Conservation (phyloP, 2,888 invertebrate species). For the Criorhina ranunculi region DNA sequence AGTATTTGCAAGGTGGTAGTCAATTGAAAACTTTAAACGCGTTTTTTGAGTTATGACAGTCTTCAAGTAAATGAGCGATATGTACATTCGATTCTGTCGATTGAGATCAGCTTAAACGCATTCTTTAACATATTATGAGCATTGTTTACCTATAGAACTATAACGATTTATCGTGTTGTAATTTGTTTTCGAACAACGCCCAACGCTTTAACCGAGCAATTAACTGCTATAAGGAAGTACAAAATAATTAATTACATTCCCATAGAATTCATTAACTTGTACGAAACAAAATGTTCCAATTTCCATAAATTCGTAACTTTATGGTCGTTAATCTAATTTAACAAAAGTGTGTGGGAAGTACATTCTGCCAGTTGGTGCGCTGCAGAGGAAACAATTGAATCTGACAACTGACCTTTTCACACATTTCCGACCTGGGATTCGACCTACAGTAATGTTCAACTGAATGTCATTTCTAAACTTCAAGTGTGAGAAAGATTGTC, state of each 20-base stretch:
- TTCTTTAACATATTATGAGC: background rate
- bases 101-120: background rate
- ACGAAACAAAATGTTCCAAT: conserved; percentile 18
- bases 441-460: background rate
- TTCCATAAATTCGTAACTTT: conserved; percentile 27
- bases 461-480: conserved; percentile 29
- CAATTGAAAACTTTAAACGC: too few relatives aligned
- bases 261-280: conserved; percentile 13
- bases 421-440: conserved; percentile 57
- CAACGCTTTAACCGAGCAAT: background rate
- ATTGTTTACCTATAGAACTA: background rate
- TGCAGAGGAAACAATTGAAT: conserved; percentile 47
- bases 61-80: too few relatives aligned
- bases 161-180: background rate
- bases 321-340: conserved; percentile 43
- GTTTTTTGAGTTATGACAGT: too few relatives aligned
- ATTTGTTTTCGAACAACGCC: background rate
- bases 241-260: conserved; percentile 24
- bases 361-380: conserved; percentile 6
- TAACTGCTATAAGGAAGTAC: conserved; percentile 25
- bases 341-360: conserved; percentile 51
- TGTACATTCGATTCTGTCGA: too few relatives aligned
- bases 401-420: conserved; percentile 41
- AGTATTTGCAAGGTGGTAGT: too few relatives aligned
- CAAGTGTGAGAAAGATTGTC: conserved; percentile 52